phyloP scores from a whole-genome alignment of 2,113 vertebrate species.

The Mormyrus lacerda region DNA sequence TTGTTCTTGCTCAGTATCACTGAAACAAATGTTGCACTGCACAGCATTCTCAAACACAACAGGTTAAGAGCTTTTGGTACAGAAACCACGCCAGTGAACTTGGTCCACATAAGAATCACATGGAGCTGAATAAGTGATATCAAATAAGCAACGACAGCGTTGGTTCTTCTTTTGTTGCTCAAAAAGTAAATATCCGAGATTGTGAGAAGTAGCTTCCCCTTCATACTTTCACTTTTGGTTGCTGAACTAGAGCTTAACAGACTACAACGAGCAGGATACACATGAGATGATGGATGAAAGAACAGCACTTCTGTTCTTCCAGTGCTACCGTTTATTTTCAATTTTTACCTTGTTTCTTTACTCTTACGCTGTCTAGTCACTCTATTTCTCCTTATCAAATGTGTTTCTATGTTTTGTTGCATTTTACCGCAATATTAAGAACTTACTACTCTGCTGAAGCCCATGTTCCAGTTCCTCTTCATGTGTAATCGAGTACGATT shows the following conservation, averaged over 20 bases:
- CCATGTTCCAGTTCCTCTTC: too few species aligned
- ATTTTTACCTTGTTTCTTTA: neutral
- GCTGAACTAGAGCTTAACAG: too few species aligned
- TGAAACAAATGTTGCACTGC: neutral
- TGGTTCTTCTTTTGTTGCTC: neutral
- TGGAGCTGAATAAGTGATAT: neutral
- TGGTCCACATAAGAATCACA: neutral
- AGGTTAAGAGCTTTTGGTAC: too few species aligned
- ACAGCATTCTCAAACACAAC: neutral
- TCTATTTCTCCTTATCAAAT: neutral
- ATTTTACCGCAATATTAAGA: neutral
- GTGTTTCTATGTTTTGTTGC: neutral
- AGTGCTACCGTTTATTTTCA: too few species aligned
- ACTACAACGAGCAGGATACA: neutral
- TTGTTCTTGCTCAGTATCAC: neutral
- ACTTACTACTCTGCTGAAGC: too few species aligned
- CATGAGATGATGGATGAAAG: constrained; percentile 9
- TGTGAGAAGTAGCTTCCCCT: neutral
- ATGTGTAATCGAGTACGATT: neutral
- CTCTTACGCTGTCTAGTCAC: neutral
- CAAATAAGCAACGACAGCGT: neutral
- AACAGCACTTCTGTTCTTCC: neutral
- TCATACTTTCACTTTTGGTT: neutral
- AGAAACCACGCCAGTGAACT: too few species aligned
- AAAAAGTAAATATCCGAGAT: neutral